Percentiles rank a stretch among this genome's conserved stretches.
Evolutionary conservation across 2,888 invertebrate species (phyloP).

Genomic region (Deilephila porcellus): DNA sequence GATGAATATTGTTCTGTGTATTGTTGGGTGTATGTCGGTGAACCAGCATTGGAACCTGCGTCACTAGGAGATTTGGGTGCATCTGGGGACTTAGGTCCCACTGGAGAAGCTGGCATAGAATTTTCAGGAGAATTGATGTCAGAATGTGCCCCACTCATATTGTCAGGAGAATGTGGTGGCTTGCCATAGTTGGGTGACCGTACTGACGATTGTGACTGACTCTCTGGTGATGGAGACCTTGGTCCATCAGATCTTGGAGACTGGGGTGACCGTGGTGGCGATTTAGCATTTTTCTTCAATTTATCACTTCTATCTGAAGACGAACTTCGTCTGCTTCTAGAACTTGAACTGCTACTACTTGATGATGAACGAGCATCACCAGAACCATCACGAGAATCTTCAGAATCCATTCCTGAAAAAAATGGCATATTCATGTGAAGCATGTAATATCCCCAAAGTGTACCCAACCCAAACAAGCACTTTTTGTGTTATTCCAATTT

Average conservation of each 20-base stretch:
- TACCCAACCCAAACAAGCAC: constrained; percentile 60
- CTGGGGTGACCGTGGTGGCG: constrained; percentile 60
- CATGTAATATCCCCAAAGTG: not conserved
- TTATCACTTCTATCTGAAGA: constrained; percentile 71
- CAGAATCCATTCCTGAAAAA: constrained; percentile 85
- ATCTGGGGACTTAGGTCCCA: constrained; percentile 75
- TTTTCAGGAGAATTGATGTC: constrained; percentile 80
- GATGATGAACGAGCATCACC: constrained; percentile 74
- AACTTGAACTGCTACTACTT: constrained; percentile 80
- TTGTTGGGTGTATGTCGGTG: constrained; percentile 61
- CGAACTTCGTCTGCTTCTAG: constrained; percentile 74
- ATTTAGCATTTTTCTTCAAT: constrained; percentile 72
- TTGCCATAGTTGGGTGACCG: constrained; percentile 52
- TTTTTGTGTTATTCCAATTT: constrained; percentile 50
- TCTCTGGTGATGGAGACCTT: constrained; percentile 65
- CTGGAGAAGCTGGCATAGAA: constrained; percentile 70
- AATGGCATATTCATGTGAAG: constrained; percentile 38
- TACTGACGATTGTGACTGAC: constrained; percentile 60
- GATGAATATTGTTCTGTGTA: constrained; percentile 66
- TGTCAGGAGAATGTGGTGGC: constrained; percentile 65
- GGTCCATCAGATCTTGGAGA: constrained; percentile 55
- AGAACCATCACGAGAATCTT: constrained; percentile 84
- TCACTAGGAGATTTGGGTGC: constrained; percentile 78
- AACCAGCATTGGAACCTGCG: constrained; percentile 58
- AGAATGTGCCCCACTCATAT: constrained; percentile 75